Percentiles rank a stretch among this genome's conserved stretches.
Evolutionary conservation across 1,140 invertebrate genomes (phyloP).

Genomic region (Dufourea novaeangliae): DNA sequence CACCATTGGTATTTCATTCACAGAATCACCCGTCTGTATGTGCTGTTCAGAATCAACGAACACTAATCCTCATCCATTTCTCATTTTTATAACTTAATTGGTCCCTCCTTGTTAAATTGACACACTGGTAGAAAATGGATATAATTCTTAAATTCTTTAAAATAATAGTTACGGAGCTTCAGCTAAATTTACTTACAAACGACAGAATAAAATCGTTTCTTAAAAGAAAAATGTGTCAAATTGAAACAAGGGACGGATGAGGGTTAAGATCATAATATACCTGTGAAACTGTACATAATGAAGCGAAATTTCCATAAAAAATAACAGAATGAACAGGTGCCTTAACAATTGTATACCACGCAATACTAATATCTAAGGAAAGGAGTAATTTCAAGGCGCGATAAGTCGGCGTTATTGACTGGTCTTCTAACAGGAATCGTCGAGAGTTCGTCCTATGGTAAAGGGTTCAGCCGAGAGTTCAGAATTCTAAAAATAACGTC

Average conservation of each 20-base stretch:
- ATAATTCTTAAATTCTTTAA: too few species aligned
- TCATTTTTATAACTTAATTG: too few species aligned
- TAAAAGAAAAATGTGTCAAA: too few species aligned
- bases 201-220: too few species aligned
- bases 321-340: background rate
- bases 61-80: too few species aligned
- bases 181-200: too few species aligned
- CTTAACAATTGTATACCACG: background rate
- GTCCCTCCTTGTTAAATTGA: too few species aligned
- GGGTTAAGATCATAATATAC: too few species aligned
- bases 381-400: background rate
- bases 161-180: too few species aligned
- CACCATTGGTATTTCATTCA: constrained; percentile 21
- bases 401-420: background rate
- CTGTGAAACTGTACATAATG: background rate
- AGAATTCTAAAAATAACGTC: constrained; percentile 59
- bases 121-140: too few species aligned
- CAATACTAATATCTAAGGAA: background rate
- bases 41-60: background rate
- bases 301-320: background rate
- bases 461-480: constrained; percentile 28
- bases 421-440: background rate
- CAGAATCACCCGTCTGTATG: background rate
- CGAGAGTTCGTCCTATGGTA: background rate
- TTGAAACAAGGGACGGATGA: too few species aligned